Evolutionary conservation across 2,113 vertebrate genomes (phyloP).

Genomic region (Mungos mungo): DNA sequence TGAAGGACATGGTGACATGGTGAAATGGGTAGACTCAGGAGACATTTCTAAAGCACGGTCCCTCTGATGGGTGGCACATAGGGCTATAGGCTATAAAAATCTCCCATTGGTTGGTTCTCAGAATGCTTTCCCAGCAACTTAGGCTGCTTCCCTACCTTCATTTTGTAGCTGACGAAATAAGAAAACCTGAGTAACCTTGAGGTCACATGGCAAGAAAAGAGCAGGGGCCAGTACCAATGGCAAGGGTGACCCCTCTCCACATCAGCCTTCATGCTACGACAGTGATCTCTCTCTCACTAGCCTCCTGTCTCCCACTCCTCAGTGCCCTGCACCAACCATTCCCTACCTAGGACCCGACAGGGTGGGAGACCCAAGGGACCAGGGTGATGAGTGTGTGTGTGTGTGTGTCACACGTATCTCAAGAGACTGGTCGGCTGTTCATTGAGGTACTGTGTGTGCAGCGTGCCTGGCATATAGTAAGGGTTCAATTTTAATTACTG

Average conservation of each 20-base stretch:
- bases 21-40: background rate
- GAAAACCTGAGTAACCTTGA: background rate
- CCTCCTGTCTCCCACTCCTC: background rate
- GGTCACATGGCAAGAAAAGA: background rate
- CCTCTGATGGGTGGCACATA: background rate
- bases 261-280: background rate
- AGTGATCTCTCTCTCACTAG: background rate
- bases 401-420: background rate
- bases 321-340: background rate
- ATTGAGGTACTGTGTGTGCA: background rate
- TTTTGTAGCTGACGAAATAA: conserved; percentile 2
- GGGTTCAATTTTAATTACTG: background rate
- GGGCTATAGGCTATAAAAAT: background rate
- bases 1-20: background rate
- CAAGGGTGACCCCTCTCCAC: background rate
- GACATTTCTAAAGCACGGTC: background rate
- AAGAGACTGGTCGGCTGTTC: background rate
- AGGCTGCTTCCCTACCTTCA: background rate
- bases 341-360: background rate
- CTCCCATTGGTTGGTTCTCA: background rate
- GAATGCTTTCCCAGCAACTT: background rate
- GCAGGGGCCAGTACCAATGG: background rate
- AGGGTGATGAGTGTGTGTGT: background rate
- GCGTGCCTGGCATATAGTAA: background rate
- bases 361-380: background rate